Conservation (phyloP, 2,888 invertebrate species). For the Eulithis testata region DNA sequence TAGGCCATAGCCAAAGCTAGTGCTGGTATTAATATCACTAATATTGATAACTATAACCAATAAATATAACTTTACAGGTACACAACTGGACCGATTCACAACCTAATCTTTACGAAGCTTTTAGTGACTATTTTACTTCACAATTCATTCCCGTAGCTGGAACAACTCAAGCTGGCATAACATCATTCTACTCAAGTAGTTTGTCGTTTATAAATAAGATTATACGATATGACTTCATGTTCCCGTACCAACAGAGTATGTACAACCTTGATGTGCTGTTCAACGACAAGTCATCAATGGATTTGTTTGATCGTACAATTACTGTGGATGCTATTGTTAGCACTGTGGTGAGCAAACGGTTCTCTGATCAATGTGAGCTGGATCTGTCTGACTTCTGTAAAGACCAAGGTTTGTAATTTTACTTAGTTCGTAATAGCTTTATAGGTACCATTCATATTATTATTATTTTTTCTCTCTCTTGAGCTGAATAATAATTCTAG, state of each 20-base stretch:
- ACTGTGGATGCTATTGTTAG: conserved; percentile 66
- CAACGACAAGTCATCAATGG: conserved; percentile 65
- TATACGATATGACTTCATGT: conserved; percentile 70
- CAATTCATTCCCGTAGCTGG: conserved; percentile 64
- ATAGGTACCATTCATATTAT: too few species aligned
- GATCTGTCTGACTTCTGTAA: conserved; percentile 69
- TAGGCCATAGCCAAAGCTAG: too few species aligned
- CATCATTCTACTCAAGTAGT: conserved; percentile 69
- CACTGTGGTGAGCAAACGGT: conserved; percentile 61
- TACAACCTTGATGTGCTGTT: conserved; percentile 69
- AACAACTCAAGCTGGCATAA: conserved; percentile 52
- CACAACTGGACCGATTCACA: conserved; percentile 65
- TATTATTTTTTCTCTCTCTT: too few species aligned
- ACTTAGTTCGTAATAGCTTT: too few species aligned
- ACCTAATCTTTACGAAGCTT: conserved; percentile 58
- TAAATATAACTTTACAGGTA: conserved; percentile 54
- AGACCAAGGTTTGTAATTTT: conserved; percentile 62
- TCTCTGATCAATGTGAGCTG: conserved; percentile 62
- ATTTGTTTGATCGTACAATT: conserved; percentile 59
- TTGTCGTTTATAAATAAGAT: conserved; percentile 63
- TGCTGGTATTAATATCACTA: too few species aligned
- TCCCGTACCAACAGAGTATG: conserved; percentile 67
- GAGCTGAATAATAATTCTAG: not conserved
- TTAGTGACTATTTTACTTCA: conserved; percentile 58
- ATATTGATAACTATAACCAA: too few species aligned